These are phyloP conservation scores for Meta bourneti DNA, from an alignment of 2,888 invertebrate genomes.

Conservation along the genomic window DNA sequence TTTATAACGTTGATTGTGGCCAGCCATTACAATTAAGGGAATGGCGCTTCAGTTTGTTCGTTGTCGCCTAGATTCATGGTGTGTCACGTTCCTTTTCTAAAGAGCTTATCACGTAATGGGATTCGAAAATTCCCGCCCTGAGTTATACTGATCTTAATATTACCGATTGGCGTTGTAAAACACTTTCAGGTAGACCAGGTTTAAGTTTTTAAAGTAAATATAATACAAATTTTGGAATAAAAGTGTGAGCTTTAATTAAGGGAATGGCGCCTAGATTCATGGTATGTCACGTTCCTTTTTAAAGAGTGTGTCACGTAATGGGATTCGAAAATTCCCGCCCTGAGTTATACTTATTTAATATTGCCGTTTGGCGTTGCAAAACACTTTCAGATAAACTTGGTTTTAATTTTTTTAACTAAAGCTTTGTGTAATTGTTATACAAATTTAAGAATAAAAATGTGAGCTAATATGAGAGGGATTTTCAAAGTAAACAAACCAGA, in stretches of 20 bases:
- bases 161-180: background rate
- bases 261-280: background rate
- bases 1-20: constrained; percentile 68
- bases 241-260: constrained; percentile 41
- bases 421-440: too few relatives aligned
- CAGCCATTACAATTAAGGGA: constrained; percentile 70
- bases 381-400: too few relatives aligned
- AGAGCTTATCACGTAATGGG: constrained; percentile 27
- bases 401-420: too few relatives aligned
- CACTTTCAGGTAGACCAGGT: too few relatives aligned
- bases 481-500: too few relatives aligned
- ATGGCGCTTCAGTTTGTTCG: constrained; percentile 38
- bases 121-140: background rate
- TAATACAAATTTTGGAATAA: too few relatives aligned
- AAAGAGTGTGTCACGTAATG: constrained; percentile 23
- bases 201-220: too few relatives aligned
- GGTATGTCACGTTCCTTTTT: constrained; percentile 13
- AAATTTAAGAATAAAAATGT: too few relatives aligned
- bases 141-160: background rate
- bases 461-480: constrained; percentile 44
- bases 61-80: constrained; percentile 7
- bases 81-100: constrained; percentile 39
- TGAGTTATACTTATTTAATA: too few relatives aligned
- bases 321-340: background rate
- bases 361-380: too few relatives aligned